These are phyloP conservation scores for Athalia cordata DNA, from an alignment of 2,888 invertebrate genomes.

Conservation along the genomic window DNA sequence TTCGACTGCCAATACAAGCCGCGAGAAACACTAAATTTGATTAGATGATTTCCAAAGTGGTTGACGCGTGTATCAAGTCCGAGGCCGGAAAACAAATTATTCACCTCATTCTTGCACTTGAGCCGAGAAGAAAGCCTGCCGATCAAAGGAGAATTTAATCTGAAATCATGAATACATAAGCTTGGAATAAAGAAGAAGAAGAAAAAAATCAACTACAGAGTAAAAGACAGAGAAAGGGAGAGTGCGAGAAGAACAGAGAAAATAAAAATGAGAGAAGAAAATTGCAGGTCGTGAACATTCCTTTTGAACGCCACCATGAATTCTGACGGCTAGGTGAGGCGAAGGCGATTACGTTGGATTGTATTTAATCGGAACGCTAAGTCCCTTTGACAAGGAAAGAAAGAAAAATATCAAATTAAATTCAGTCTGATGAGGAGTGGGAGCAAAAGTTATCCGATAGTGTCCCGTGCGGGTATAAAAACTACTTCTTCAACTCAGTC, in stretches of 20 bases:
- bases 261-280: neutral
- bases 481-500: neutral
- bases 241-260: neutral
- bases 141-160: constrained; percentile 26
- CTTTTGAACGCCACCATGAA: constrained; percentile 7
- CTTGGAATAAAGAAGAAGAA: neutral
- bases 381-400: neutral
- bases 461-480: constrained; percentile 3
- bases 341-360: constrained; percentile 9
- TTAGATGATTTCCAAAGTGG: constrained; percentile 26
- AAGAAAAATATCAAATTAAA: constrained; percentile 12
- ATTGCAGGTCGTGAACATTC: constrained; percentile 16
- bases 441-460: neutral
- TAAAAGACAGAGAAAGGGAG: neutral
- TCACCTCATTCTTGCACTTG: constrained; percentile 1
- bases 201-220: too few species aligned
- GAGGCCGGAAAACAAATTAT: constrained; percentile 26
- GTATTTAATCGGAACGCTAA: constrained; percentile 13
- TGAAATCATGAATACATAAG: constrained; percentile 14
- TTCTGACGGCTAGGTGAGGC: constrained; percentile 13
- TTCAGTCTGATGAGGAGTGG: neutral
- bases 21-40: constrained; percentile 8
- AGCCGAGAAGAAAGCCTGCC: constrained; percentile 1
- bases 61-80: neutral
- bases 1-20: neutral